Evolutionary conservation across 2,888 invertebrate species (phyloP).

Genomic region (Aleiodes testaceus): DNA sequence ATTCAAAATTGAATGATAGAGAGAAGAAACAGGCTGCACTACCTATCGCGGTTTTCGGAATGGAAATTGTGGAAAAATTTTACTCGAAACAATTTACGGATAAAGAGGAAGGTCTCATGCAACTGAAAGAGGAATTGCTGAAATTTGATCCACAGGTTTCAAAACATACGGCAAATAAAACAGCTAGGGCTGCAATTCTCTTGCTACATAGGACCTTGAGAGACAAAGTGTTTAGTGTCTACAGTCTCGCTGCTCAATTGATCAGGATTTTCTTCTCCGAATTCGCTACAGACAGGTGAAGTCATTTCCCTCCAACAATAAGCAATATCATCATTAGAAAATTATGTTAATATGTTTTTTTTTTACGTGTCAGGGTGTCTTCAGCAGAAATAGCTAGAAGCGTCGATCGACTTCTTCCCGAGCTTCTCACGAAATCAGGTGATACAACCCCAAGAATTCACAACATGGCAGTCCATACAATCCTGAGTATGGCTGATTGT

Average conservation of each 20-base stretch:
- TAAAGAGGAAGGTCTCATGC: conserved; percentile 89
- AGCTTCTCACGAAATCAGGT: conserved; percentile 87
- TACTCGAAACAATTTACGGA: conserved; percentile 93
- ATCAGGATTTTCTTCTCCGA: conserved; percentile 86
- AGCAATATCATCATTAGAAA: neutral
- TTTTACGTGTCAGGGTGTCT: conserved; percentile 77
- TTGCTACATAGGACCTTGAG: conserved; percentile 86
- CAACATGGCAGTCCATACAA: conserved; percentile 90
- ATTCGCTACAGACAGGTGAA: conserved; percentile 85
- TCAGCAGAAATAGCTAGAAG: conserved; percentile 87
- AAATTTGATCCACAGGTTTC: conserved; percentile 71
- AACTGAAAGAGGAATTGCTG: conserved; percentile 77
- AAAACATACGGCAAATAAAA: conserved; percentile 82
- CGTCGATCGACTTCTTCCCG: conserved; percentile 87
- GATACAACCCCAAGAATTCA: conserved; percentile 91
- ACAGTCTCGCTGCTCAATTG: conserved; percentile 88
- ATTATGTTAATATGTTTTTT: neutral
- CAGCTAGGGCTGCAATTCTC: conserved; percentile 86
- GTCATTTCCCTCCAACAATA: conserved; percentile 38
- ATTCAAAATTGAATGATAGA: conserved; percentile 81
- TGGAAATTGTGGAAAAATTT: conserved; percentile 91
- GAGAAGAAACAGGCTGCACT: conserved; percentile 91
- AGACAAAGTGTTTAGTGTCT: conserved; percentile 92
- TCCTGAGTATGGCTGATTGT: conserved; percentile 88
- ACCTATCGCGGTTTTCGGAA: conserved; percentile 93